Base-by-base conservation (phyloP, 2,888 invertebrate genomes). In the Conistra vaccinii region DNA sequence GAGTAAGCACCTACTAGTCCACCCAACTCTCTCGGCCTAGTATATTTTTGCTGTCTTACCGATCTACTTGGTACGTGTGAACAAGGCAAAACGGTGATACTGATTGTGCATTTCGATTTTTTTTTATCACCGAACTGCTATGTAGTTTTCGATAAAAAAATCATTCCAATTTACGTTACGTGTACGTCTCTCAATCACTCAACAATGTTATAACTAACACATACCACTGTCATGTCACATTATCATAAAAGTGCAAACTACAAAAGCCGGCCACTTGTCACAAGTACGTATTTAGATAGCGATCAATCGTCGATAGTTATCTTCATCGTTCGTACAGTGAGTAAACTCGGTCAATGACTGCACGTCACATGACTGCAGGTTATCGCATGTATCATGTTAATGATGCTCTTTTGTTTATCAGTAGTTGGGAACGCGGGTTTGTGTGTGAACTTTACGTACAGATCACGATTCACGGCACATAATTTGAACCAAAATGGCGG, bases 271-370 rank as follows among this genome's bases (percentile, higher is more conserved):
- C 63, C 45, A 74, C 72, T 82, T 68, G 35, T 72, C 61, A 67
- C 58, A 61, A 72, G 57, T 70, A 79, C 57, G 14, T 82, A 85
- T 73, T 73, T 60, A 73, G 85, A 85, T 83, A 85, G 63, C 68
- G n/a, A 84, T 85, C 75, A 78, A 67, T 51, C 39, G 23, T 10
- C 58, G 75, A 82, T 84, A 65, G 17, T 57, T 39, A 83, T 78
- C 76, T 61, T 68, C 73, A 74, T 55, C 42, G 61, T 55, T 10
- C 58, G 17, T 32, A 55, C n/a, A 67, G 68, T 69, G 58, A 70
- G 65, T 58, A 61, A 87, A 87, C 76, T 79, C 85, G 86, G 87
- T 84, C 87, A 87, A 85, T 83, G 86, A 79, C 87, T 84, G 77
- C 14, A 66, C 29, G 62, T 84, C 88, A 87, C 76, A 74, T 87